phyloP scores from a whole-genome alignment of 1,140 invertebrate genomes.

The Ericerus pela region DNA sequence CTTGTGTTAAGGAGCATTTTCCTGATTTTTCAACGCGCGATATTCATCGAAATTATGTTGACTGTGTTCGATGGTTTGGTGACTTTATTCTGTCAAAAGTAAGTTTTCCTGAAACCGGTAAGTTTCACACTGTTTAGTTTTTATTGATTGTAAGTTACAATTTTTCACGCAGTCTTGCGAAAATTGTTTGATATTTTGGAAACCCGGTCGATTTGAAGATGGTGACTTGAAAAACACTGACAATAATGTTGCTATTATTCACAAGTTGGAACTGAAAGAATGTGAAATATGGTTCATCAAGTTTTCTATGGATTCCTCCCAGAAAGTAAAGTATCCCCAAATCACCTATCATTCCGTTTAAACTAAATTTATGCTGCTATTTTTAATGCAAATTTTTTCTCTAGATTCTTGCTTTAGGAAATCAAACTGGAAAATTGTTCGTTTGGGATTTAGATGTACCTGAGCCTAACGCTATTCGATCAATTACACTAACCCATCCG shows the following conservation, averaged over 20 bases:
- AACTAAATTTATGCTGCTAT: background rate
- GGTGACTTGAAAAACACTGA: slow-evolving; percentile 53
- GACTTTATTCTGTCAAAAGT: slow-evolving; percentile 91
- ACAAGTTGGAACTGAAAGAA: slow-evolving; percentile 86
- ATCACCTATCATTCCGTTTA: too few relatives aligned
- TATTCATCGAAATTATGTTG: slow-evolving; percentile 95
- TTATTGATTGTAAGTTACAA: background rate
- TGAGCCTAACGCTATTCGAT: slow-evolving; percentile 55
- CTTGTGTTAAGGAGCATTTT: slow-evolving; percentile 83
- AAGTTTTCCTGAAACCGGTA: slow-evolving; percentile 19
- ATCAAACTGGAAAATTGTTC: slow-evolving; percentile 79
- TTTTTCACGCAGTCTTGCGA: slow-evolving; percentile 61
- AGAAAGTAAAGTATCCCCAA: slow-evolving; percentile 50
- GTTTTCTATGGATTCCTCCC: slow-evolving; percentile 83
- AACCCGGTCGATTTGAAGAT: slow-evolving; percentile 60
- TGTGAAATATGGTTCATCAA: slow-evolving; percentile 97
- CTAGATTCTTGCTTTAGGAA: slow-evolving; percentile 74
- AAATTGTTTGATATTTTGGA: slow-evolving; percentile 95
- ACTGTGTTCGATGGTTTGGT: slow-evolving; percentile 93
- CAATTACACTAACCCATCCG: slow-evolving; percentile 66
- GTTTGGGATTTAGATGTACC: slow-evolving; percentile 84
- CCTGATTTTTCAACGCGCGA: slow-evolving; percentile 93
- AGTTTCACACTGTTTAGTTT: slow-evolving; percentile 7
- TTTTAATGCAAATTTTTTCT: slow-evolving; percentile 10
- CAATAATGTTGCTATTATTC: slow-evolving; percentile 61